Evolutionary conservation across 2,888 invertebrate species (phyloP).

Genomic region (Cecidostiba fungosa): DNA sequence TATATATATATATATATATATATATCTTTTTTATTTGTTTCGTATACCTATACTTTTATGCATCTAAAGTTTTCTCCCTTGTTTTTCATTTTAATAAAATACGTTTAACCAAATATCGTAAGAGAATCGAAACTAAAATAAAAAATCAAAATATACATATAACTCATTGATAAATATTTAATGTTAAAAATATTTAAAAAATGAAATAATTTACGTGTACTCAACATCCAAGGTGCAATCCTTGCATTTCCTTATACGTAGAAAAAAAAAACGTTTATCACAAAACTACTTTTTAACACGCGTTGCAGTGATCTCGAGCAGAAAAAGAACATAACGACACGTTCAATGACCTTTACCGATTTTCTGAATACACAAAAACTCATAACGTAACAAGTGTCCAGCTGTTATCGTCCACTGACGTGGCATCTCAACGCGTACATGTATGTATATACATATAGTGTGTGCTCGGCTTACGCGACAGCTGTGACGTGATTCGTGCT

Average conservation of each 20-base stretch:
- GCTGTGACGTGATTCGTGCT: constrained; percentile 4
- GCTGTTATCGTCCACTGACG: constrained; percentile 20
- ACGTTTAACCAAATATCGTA: too few species aligned
- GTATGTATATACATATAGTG: neutral
- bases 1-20: too few species aligned
- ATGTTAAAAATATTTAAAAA: too few species aligned
- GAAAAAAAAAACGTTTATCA: neutral
- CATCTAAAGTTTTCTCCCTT: neutral
- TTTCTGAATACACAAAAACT: constrained; percentile 23
- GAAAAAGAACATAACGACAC: neutral
- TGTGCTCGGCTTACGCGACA: neutral
- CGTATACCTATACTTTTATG: neutral
- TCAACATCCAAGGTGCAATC: neutral
- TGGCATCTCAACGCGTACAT: neutral
- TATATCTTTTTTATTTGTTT: too few species aligned
- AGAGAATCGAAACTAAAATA: too few species aligned
- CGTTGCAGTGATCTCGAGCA: neutral
- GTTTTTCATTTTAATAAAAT: too few species aligned
- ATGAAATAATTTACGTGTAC: too few species aligned
- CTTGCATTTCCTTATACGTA: neutral
- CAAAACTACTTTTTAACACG: neutral
- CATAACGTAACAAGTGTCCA: constrained; percentile 3
- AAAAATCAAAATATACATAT: too few species aligned
- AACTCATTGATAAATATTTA: too few species aligned
- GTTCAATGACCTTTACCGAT: constrained; percentile 3